Evolutionary conservation across 1,140 invertebrate genomes (phyloP).

Genomic region (Hypothenemus hampei): DNA sequence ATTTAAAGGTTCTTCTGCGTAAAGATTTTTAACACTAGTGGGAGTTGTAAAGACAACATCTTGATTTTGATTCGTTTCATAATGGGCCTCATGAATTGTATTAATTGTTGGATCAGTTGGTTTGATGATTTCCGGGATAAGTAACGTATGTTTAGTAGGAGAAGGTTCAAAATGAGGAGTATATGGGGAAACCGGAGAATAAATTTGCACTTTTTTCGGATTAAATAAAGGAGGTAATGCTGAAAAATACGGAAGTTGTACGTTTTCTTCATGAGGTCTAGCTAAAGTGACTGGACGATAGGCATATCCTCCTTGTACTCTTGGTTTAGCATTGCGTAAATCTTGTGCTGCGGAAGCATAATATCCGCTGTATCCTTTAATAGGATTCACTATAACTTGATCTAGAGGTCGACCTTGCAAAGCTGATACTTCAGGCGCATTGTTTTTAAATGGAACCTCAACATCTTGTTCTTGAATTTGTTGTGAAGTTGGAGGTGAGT

Average conservation of each 20-base stretch:
- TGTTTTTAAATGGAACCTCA: neutral
- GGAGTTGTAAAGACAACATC: neutral
- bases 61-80: too few species aligned
- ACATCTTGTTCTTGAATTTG: neutral
- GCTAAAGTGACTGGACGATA: neutral
- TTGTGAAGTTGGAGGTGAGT: neutral
- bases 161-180: slow-evolving; percentile 3
- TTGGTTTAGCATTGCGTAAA: slow-evolving; percentile 3
- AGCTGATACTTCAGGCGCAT: slow-evolving; percentile 1
- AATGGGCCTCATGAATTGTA: too few species aligned
- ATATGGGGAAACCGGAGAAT: slow-evolving; percentile 9
- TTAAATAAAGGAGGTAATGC: neutral
- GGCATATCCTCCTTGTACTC: neutral
- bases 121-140: too few species aligned
- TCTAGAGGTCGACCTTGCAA: slow-evolving; percentile 3
- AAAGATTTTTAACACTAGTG: neutral
- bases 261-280: neutral
- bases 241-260: neutral
- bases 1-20: slow-evolving; percentile 2
- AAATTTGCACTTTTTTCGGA: neutral
- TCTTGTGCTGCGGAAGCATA: slow-evolving; percentile 12
- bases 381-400: neutral
- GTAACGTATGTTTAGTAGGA: too few species aligned
- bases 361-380: neutral
- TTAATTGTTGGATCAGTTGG: too few species aligned